Evolutionary conservation across 2,888 invertebrate species (phyloP).

Genomic region (Luffia ferchaultella): DNA sequence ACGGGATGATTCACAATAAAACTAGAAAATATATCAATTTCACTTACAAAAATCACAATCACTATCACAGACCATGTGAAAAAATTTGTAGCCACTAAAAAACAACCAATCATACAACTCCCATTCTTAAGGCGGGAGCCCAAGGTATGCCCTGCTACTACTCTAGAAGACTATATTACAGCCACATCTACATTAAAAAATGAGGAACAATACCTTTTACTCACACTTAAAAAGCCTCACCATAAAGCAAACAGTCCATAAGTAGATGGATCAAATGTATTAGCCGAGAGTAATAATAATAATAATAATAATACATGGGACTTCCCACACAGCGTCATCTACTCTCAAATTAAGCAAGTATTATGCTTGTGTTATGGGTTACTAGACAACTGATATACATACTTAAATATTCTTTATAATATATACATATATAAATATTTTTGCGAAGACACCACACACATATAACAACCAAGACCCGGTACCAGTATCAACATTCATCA

Average conservation of each 20-base stretch:
- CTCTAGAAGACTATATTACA: not conserved
- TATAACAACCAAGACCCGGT: too few species aligned
- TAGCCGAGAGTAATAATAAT: too few species aligned
- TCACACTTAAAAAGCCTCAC: slow-evolving; percentile 1
- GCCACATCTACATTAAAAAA: not conserved
- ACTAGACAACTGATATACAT: too few species aligned
- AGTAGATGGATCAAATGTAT: slow-evolving; percentile 3
- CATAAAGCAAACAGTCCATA: not conserved
- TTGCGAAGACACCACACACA: too few species aligned
- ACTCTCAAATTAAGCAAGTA: too few species aligned
- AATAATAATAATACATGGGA: too few species aligned
- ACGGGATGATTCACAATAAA: not conserved
- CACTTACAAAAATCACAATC: not conserved
- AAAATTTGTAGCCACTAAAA: not conserved
- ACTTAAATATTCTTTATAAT: too few species aligned
- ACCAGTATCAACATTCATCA: too few species aligned
- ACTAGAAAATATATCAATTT: not conserved
- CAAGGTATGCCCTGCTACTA: slow-evolving; percentile 3
- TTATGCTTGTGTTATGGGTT: too few species aligned
- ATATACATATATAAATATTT: too few species aligned
- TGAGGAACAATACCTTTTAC: not conserved
- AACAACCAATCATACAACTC: not conserved
- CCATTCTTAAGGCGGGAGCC: slow-evolving; percentile 3
- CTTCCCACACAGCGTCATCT: too few species aligned
- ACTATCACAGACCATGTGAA: too few species aligned